Percentiles rank a stretch among this genome's conserved stretches.
These are phyloP conservation scores for Phenacoccus solenopsis DNA, from an alignment of 1,140 invertebrate species.

Conservation along the genomic window DNA sequence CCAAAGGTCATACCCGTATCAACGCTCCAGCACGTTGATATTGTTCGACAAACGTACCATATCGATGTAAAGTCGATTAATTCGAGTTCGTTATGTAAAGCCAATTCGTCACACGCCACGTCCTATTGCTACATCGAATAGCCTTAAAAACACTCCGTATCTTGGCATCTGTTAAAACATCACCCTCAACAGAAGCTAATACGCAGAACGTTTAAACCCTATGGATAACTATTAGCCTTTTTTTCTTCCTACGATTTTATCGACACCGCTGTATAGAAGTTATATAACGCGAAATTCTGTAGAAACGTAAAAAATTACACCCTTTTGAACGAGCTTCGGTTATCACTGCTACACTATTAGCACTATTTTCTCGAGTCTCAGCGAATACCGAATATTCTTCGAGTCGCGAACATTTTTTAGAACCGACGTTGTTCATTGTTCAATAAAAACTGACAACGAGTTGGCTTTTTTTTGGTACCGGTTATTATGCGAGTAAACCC, in stretches of 20 bases:
- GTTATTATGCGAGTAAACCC: neutral
- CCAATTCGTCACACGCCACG: neutral
- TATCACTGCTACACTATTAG: no score
- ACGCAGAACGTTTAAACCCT: neutral
- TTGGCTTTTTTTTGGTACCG: neutral
- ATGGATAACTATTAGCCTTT: no score
- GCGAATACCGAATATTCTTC: no score
- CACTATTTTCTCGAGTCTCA: no score
- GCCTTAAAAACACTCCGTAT: neutral
- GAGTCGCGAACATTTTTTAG: neutral
- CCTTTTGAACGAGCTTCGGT: no score
- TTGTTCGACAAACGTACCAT: no score
- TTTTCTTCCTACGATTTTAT: no score
- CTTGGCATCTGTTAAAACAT: neutral
- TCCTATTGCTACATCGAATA: no score
- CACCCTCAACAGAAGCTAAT: neutral
- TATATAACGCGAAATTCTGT: neutral
- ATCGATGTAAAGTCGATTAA: neutral
- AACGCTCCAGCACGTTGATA: no score
- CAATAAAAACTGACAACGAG: neutral
- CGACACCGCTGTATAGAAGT: neutral
- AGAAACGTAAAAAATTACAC: neutral
- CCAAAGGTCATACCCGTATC: neutral
- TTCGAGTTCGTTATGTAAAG: conserved; percentile 2
- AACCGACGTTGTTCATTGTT: neutral